Evolutionary conservation across 2,797 vertebrate genomes (phyloP).

Genomic region (Phoebastria nigripes): DNA sequence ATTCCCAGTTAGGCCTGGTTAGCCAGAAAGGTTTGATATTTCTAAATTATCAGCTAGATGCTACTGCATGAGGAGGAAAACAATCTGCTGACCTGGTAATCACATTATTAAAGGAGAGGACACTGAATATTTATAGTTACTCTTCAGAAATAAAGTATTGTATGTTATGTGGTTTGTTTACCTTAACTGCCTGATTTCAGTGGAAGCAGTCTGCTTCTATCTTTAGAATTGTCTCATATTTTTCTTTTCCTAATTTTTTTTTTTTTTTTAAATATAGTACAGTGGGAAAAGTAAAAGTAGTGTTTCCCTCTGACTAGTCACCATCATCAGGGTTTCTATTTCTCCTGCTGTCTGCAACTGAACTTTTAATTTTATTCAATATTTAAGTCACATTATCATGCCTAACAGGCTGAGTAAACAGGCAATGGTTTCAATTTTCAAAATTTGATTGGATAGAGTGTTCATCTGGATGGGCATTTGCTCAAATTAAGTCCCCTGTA

Average conservation of each 20-base stretch:
- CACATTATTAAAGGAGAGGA: neutral
- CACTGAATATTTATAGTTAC: neutral
- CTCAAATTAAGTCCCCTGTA: neutral
- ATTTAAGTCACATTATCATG: neutral
- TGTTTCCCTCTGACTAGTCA: neutral
- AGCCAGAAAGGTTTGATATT: neutral
- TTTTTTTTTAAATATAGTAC: neutral
- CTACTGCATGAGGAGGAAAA: neutral
- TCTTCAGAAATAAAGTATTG: neutral
- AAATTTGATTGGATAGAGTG: neutral
- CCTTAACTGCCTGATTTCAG: neutral
- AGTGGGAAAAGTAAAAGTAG: neutral
- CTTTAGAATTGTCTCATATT: neutral
- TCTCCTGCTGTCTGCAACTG: neutral
- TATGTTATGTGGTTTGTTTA: neutral
- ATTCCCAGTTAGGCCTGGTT: neutral
- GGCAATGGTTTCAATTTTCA: neutral
- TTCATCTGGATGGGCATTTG: neutral
- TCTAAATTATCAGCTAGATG: neutral
- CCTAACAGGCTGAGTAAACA: neutral
- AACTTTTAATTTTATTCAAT: neutral
- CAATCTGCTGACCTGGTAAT: neutral
- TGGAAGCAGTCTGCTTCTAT: neutral
- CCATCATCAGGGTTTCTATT: neutral
- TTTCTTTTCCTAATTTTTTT: no score